Evolutionary conservation across 1,140 invertebrate genomes (phyloP), one percentile per base, ranked within the genome.

Genomic region (Fragariocoptes setiger): DNA sequence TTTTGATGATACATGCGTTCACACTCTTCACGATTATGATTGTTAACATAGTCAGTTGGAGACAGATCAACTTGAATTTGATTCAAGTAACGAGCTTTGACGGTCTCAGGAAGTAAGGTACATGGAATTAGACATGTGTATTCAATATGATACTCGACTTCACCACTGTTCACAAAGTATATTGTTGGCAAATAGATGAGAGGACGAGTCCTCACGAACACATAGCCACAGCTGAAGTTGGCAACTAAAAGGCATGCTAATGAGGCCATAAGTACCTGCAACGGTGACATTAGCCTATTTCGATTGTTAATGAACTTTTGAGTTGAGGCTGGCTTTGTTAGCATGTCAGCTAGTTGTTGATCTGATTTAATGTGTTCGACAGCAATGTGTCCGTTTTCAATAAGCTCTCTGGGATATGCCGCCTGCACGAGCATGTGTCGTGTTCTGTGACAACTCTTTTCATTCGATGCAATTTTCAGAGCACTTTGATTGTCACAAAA

Each of bases 381-480:
- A 8, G 8, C 25, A n/a, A 31, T 31, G n/a, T 31, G 8, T n/a
- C n/a, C n/a, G 8, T 8, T n/a, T 31, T 8, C 25, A 8, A 31
- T n/a, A 8, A 8, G 25, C 25, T 31, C 25, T 31, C 25, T 31
- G n/a, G 25, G 8, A n/a, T 31, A 31, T 31, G 25, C 25, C n/a
- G 25, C 25, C 25, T n/a, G 25, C 8, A 31, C 25, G n/a, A 8
- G 8, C 25, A 31, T 31, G 25, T 31, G 25, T 8, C 25, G 25
- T 31, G 25, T 31, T 31, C 25, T 8, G 8, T 31, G 25, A 8
- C 8, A 31, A 8, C 8, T 8, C n/a, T n/a, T 8, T 31, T 31
- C 25, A 31, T 31, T 58, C 38, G 53, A 46, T 18, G 47, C 49
- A 2, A 57, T 44, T 38, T 41, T 50, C 31, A 54, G 46, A n/a